Percentiles rank a stretch among this genome's conserved stretches.
These are phyloP conservation scores for Ceuthmochares aereus DNA, from an alignment of 2,113 vertebrate genomes.

Conservation along the genomic window DNA sequence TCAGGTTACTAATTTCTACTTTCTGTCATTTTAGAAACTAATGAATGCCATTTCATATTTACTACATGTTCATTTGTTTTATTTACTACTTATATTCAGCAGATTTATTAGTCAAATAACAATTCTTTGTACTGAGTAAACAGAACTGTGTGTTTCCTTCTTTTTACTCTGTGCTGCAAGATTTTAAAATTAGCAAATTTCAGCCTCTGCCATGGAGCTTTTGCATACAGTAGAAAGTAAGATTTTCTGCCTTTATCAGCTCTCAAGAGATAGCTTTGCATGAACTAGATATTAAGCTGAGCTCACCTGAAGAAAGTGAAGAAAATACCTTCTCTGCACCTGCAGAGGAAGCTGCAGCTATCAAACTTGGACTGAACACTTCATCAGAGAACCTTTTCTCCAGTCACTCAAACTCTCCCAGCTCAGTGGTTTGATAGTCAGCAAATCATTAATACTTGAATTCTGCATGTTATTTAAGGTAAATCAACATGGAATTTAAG, in stretches of 20 bases:
- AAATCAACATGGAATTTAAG: neutral
- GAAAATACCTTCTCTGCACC: constrained; percentile 1
- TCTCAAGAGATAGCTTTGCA: neutral
- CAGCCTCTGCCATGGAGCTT: neutral
- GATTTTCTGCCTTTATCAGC: neutral
- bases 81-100: neutral
- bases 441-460: neutral
- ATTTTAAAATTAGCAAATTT: constrained; percentile 5
- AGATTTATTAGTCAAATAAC: neutral
- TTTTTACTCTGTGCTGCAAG: neutral
- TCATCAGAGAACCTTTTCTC: neutral
- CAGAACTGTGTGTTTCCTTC: neutral
- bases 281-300: constrained; percentile 5
- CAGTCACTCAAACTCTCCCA: neutral
- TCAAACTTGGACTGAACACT: neutral
- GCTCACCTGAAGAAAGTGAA: constrained; percentile 7
- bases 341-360: neutral
- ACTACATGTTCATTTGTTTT: neutral
- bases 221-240: neutral
- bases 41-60: neutral
- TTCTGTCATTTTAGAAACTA: neutral
- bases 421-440: neutral
- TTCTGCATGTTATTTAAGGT: neutral
- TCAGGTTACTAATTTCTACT: neutral
- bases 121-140: neutral